Evolutionary conservation across 2,888 invertebrate genomes (phyloP).

Genomic region (Gnatocerus cornutus): DNA sequence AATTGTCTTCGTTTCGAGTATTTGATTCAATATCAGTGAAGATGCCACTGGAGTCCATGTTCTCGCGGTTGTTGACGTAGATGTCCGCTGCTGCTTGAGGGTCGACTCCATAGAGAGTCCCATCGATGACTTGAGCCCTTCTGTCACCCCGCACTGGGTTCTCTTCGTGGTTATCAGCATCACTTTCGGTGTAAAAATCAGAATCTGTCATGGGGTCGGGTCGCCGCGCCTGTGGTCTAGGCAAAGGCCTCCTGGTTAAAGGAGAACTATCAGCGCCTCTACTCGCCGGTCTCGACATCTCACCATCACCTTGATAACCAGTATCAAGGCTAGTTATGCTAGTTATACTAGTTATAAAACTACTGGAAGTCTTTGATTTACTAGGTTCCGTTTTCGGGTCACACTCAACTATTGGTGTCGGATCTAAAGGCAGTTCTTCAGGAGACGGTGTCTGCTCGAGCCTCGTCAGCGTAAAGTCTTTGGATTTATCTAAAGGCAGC

Average conservation of each 20-base stretch:
- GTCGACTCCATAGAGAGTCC: conserved; percentile 87
- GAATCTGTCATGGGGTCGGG: conserved; percentile 93
- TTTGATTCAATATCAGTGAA: conserved; percentile 91
- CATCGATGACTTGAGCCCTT: conserved; percentile 89
- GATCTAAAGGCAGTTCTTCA: conserved; percentile 88
- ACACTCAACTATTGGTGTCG: conserved; percentile 77
- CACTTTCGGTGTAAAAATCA: conserved; percentile 92
- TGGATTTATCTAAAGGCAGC: conserved; percentile 71
- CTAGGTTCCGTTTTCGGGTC: conserved; percentile 75
- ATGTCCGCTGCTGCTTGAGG: conserved; percentile 73
- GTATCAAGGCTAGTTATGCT: conserved; percentile 93
- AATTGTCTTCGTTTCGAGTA: conserved; percentile 70
- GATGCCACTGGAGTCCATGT: conserved; percentile 93
- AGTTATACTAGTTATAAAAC: conserved; percentile 91
- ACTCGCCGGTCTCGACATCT: conserved; percentile 90
- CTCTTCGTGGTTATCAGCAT: conserved; percentile 89
- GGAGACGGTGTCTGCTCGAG: conserved; percentile 89
- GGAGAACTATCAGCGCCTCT: conserved; percentile 85
- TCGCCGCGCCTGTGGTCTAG: conserved; percentile 74
- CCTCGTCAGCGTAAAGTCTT: conserved; percentile 70
- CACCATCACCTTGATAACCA: conserved; percentile 95
- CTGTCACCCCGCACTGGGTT: conserved; percentile 80
- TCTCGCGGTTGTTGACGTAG: conserved; percentile 76
- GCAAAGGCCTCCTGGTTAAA: conserved; percentile 72
- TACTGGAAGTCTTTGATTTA: conserved; percentile 81